These are phyloP conservation scores for Drosophila lacertosa DNA, from an alignment of 1,140 invertebrate species.

Conservation along the genomic window DNA sequence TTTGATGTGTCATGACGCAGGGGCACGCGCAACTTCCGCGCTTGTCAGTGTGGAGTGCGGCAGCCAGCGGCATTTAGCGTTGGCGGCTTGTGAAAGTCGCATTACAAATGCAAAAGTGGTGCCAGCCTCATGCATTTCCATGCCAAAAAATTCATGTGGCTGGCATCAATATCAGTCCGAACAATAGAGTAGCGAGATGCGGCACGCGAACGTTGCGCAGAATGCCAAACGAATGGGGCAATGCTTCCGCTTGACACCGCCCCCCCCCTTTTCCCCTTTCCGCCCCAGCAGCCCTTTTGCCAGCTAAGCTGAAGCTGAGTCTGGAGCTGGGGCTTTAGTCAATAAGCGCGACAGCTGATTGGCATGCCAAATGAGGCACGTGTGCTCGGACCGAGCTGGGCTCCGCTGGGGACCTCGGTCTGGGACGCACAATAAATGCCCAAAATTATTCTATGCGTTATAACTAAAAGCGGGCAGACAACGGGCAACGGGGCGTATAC, in stretches of 20 bases:
- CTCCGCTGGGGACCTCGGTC: not conserved
- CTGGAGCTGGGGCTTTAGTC: constrained; percentile 29
- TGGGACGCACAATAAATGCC: constrained; percentile 57
- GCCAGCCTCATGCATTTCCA: constrained; percentile 52
- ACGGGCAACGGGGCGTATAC: constrained; percentile 11
- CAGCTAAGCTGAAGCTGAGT: constrained; percentile 2
- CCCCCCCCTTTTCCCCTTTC: not conserved
- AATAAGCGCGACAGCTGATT: constrained; percentile 74
- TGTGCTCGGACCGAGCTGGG: constrained; percentile 25
- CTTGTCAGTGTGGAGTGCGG: constrained; percentile 8
- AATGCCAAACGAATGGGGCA: constrained; percentile 48
- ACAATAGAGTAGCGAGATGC: constrained; percentile 57
- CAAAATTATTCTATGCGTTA: constrained; percentile 57
- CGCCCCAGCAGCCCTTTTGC: not conserved
- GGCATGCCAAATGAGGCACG: constrained; percentile 71
- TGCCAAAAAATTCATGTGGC: constrained; percentile 40
- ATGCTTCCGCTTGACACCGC: constrained; percentile 54
- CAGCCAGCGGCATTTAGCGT: constrained; percentile 6
- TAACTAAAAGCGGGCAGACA: constrained; percentile 1
- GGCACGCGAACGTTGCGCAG: constrained; percentile 55
- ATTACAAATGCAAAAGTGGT: constrained; percentile 74
- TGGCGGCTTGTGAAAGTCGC: constrained; percentile 46
- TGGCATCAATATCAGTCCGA: constrained; percentile 35
- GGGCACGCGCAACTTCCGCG: constrained; percentile 37
- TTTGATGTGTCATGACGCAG: constrained; percentile 36